Conservation (phyloP, 2,888 invertebrate genomes). For the Phoronis australis region DNA sequence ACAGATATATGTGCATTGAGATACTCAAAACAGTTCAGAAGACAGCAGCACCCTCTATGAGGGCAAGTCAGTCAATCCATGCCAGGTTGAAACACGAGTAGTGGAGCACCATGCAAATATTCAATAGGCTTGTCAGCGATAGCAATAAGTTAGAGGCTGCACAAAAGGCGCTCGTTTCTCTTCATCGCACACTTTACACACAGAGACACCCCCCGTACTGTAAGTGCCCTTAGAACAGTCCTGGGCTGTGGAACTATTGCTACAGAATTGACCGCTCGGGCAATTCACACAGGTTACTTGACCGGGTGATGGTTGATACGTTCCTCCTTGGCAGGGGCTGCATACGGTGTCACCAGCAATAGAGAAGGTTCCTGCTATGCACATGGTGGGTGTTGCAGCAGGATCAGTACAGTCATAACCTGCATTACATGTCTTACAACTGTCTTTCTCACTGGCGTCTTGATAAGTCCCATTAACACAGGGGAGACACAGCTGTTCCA, state of each 20-base stretch:
- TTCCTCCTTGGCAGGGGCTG: conserved; percentile 9
- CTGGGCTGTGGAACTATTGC: conserved; percentile 10
- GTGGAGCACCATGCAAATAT: too few species aligned
- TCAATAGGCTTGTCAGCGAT: background rate
- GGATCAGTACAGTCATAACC: conserved; percentile 19
- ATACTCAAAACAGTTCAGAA: too few species aligned
- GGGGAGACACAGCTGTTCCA: background rate
- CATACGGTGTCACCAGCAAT: conserved; percentile 14
- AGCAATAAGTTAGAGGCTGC: background rate
- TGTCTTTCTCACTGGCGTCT: conserved; percentile 12
- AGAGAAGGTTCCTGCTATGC: conserved; percentile 20
- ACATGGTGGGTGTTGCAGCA: conserved; percentile 6
- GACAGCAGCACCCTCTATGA: too few species aligned
- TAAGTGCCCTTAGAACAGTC: conserved; percentile 5
- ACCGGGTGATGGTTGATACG: background rate
- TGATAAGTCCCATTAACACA: conserved; percentile 10
- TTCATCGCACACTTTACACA: conserved; percentile 24
- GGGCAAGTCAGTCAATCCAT: too few species aligned
- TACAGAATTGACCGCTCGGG: conserved; percentile 14
- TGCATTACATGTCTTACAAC: conserved; percentile 20
- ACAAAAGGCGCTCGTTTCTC: conserved; percentile 12
- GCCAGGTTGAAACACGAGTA: too few species aligned
- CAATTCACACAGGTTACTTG: conserved; percentile 6
- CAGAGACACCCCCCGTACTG: conserved; percentile 15
- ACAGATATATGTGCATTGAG: too few species aligned